Conservation (phyloP, 2,888 invertebrate species). For the Meghimatium bilineatum region DNA sequence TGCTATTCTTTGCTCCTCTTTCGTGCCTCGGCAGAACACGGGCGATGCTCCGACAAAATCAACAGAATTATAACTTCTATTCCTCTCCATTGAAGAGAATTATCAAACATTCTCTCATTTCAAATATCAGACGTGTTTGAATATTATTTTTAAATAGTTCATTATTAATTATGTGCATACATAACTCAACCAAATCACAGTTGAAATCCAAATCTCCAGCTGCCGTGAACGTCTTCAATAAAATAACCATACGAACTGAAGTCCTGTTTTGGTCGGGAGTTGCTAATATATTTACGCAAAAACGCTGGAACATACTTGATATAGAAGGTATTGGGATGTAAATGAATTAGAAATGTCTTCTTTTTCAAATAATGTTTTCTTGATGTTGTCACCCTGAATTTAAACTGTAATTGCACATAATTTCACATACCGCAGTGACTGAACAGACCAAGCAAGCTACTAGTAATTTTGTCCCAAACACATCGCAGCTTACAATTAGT, state of each 20-base stretch:
- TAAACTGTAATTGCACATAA: background rate
- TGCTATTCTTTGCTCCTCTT: too few relatives aligned
- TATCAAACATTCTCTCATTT: too few relatives aligned
- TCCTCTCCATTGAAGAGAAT: too few relatives aligned
- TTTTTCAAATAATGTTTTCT: background rate
- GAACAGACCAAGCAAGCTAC: background rate
- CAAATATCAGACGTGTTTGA: too few relatives aligned
- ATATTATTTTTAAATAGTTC: background rate
- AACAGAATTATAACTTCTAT: too few relatives aligned
- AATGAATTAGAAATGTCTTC: conserved; percentile 1
- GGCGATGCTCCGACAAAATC: too few relatives aligned
- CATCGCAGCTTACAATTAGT: background rate
- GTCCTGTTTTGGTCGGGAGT: background rate
- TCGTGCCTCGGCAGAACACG: too few relatives aligned
- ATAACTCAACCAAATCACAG: too few relatives aligned
- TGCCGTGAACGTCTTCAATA: background rate
- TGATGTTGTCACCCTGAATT: background rate
- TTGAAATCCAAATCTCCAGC: too few relatives aligned
- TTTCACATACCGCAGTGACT: background rate
- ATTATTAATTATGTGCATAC: background rate
- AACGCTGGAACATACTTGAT: background rate
- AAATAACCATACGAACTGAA: background rate
- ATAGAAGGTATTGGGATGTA: background rate
- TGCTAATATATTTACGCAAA: conserved; percentile 1
- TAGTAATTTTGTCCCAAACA: background rate